Percentiles rank a stretch among this genome's conserved stretches.
phyloP scores from a whole-genome alignment of 2,113 vertebrate species.

The Brevimyrus niger region DNA sequence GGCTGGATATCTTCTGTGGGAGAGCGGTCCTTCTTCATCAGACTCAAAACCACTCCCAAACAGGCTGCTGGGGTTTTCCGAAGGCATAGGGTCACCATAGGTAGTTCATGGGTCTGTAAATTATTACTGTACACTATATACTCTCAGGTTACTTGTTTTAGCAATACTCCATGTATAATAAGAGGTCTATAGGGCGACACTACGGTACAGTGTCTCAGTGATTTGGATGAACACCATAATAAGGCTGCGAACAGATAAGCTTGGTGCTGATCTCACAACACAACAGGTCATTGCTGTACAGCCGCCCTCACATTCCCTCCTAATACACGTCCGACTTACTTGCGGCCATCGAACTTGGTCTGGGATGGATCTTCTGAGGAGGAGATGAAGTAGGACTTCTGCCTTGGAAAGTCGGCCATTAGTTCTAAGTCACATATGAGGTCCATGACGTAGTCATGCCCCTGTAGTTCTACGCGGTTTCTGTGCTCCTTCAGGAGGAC shows the following conservation, averaged over 20 bases:
- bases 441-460: constrained; percentile 86
- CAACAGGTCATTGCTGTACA: background rate
- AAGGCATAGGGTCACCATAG: background rate
- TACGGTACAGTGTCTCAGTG: background rate
- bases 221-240: background rate
- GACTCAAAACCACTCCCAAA: constrained; percentile 67
- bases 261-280: background rate
- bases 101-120: background rate
- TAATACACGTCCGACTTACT: constrained; percentile 53
- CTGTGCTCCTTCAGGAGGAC: constrained; percentile 75
- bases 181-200: background rate
- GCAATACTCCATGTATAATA: background rate
- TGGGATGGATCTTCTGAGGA: constrained; percentile 61
- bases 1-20: constrained; percentile 42
- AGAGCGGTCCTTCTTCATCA: constrained; percentile 57
- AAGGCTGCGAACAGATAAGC: background rate
- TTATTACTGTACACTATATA: background rate
- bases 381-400: constrained; percentile 84
- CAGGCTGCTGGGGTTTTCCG: constrained; percentile 57
- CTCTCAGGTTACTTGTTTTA: background rate
- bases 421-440: constrained; percentile 85
- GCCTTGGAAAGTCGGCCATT: constrained; percentile 75
- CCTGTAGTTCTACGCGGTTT: constrained; percentile 85
- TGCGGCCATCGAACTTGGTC: constrained; percentile 52
- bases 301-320: background rate